Evolutionary conservation across 2,113 vertebrate species (phyloP).

Genomic region (Picathartes gymnocephalus): DNA sequence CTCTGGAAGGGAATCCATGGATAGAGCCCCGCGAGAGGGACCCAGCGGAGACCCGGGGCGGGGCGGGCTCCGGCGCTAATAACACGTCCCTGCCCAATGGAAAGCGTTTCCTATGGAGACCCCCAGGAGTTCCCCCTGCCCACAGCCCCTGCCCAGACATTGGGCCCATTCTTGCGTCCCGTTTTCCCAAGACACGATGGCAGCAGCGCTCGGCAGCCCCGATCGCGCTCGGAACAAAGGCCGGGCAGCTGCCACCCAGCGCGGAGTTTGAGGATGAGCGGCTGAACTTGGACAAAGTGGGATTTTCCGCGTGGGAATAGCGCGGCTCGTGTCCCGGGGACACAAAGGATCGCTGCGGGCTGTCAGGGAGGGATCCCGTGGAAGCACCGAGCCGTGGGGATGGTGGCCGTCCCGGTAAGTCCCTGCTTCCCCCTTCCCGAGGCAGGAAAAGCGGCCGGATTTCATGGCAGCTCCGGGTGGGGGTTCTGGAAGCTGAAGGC

Average conservation of each 20-base stretch:
- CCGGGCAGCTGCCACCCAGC: slow-evolving; percentile 8
- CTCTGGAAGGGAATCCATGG: slow-evolving; percentile 36
- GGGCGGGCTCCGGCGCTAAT: slow-evolving; percentile 35
- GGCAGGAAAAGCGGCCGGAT: not conserved
- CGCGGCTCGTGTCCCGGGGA: not conserved
- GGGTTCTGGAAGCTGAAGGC: not conserved
- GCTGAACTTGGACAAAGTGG: not conserved
- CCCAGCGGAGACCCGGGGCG: not conserved
- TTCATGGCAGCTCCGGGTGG: not conserved
- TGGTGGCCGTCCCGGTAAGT: slow-evolving; percentile 59
- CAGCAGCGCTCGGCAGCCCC: slow-evolving; percentile 30
- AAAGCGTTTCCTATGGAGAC: slow-evolving; percentile 68
- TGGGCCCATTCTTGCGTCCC: slow-evolving; percentile 60
- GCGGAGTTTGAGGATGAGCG: slow-evolving; percentile 33
- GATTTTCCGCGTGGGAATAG: not conserved
- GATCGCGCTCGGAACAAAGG: slow-evolving; percentile 68
- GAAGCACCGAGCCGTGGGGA: slow-evolving; percentile 1
- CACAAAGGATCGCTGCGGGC: slow-evolving; percentile 27
- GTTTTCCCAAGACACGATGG: slow-evolving; percentile 54
- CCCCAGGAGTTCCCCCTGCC: slow-evolving; percentile 59
- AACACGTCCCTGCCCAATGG: slow-evolving; percentile 66
- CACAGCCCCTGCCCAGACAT: slow-evolving; percentile 49
- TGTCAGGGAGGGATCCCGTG: slow-evolving; percentile 40
- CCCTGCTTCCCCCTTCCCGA: not conserved
- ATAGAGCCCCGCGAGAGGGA: not conserved